Evolutionary conservation across 2,113 vertebrate genomes (phyloP).

Genomic region (Eonycteris spelaea): DNA sequence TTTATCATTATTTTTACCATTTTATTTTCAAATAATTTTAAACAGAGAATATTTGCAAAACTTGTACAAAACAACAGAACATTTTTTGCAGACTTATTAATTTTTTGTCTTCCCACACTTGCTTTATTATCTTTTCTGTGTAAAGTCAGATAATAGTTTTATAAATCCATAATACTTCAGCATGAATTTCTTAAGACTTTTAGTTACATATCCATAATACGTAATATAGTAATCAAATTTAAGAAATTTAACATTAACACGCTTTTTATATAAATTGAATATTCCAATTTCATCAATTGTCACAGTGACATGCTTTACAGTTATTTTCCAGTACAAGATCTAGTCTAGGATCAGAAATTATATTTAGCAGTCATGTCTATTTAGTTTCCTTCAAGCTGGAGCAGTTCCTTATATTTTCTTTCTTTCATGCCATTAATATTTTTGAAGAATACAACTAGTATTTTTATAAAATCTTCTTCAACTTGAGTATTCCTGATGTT

Average conservation of each 20-base stretch:
- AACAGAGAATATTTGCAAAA: not conserved
- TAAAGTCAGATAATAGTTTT: not conserved
- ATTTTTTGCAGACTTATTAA: not conserved
- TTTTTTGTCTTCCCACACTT: not conserved
- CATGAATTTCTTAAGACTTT: not conserved
- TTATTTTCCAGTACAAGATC: not conserved
- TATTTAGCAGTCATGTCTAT: not conserved
- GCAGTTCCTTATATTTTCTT: not conserved
- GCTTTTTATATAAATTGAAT: not conserved
- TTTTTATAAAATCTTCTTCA: not conserved
- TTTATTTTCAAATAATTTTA: not conserved
- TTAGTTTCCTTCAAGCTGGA: not conserved
- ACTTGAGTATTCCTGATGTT: not conserved
- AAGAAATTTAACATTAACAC: not conserved
- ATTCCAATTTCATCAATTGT: not conserved
- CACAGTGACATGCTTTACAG: not conserved
- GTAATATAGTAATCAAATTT: not conserved
- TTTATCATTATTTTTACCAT: not conserved
- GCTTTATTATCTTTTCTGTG: not conserved
- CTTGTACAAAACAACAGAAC: not conserved
- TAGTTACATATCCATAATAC: not conserved
- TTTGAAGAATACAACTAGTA: not conserved
- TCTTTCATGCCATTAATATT: not conserved
- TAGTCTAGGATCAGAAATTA: not conserved
- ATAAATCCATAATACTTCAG: not conserved